Percentiles rank a stretch among this genome's conserved stretches.
These are phyloP conservation scores for Glandiceps talaboti DNA, from an alignment of 53 echinoderm and acorn worm species.

Conservation along the genomic window DNA sequence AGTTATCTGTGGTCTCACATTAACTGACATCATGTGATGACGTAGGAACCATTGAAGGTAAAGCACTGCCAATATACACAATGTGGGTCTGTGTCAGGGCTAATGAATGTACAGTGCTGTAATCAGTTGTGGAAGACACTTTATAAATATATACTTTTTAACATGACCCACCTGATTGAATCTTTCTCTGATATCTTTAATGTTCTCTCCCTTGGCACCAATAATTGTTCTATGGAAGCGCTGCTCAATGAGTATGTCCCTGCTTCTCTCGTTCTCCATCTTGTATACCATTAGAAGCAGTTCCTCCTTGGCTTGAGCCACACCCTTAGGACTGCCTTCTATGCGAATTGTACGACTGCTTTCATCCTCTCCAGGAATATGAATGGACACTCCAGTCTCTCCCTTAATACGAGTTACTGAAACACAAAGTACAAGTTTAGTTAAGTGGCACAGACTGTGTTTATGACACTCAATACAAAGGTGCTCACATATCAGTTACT, in stretches of 20 bases:
- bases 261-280: conserved; percentile 86
- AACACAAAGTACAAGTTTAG: background rate
- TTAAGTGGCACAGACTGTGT: no score
- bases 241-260: conserved; percentile 89
- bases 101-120: no score
- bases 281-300: conserved; percentile 70
- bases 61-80: no score
- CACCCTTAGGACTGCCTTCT: conserved; percentile 82
- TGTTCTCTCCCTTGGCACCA: conserved; percentile 90
- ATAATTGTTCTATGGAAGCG: conserved; percentile 95
- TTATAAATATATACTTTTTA: no score
- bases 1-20: no score
- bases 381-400: conserved; percentile 87
- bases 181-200: conserved; percentile 83
- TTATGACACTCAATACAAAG: no score
- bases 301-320: conserved; percentile 78
- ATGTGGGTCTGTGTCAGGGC: no score
- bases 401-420: conserved; percentile 94
- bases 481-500: no score
- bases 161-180: conserved; percentile 63
- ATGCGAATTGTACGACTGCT: conserved; percentile 72
- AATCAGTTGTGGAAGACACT: no score
- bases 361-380: conserved; percentile 76
- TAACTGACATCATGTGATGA: no score
- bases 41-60: no score